Evolutionary conservation across 2,113 vertebrate genomes (phyloP).

Genomic region (Odocoileus hemionus): DNA sequence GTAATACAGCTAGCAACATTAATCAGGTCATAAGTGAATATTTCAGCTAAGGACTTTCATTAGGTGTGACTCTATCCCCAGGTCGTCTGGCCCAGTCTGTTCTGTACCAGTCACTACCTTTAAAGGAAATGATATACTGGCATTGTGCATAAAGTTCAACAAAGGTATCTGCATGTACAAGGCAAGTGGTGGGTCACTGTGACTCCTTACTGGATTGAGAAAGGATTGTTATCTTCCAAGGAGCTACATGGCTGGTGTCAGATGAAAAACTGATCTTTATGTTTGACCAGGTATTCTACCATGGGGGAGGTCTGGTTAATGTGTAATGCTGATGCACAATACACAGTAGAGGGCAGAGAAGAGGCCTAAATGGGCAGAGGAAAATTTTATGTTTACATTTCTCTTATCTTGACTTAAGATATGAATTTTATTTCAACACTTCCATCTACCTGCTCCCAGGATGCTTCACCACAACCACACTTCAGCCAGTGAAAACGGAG

Average conservation of each 20-base stretch:
- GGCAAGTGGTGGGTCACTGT: background rate
- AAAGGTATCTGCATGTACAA: background rate
- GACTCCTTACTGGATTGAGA: background rate
- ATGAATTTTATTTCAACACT: background rate
- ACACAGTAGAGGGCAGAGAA: background rate
- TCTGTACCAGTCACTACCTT: background rate
- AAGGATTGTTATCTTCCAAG: background rate
- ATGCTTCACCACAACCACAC: background rate
- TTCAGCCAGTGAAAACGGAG: background rate
- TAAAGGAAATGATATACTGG: background rate
- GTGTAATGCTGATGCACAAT: too few species aligned
- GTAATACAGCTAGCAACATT: background rate
- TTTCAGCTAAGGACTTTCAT: background rate
- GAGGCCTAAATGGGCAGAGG: background rate
- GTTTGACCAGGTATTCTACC: background rate
- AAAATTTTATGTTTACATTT: background rate
- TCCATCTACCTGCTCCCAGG: background rate
- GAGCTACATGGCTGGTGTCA: background rate
- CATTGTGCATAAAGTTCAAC: background rate
- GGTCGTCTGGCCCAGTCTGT: background rate
- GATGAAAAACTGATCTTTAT: background rate
- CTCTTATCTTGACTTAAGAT: background rate
- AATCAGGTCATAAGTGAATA: background rate
- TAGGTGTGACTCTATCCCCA: background rate
- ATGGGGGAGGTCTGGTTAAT: background rate